Evolutionary conservation across 2,797 vertebrate genomes (phyloP), one percentile per base, ranked within the genome.

Genomic region (Fistularia commersonii): DNA sequence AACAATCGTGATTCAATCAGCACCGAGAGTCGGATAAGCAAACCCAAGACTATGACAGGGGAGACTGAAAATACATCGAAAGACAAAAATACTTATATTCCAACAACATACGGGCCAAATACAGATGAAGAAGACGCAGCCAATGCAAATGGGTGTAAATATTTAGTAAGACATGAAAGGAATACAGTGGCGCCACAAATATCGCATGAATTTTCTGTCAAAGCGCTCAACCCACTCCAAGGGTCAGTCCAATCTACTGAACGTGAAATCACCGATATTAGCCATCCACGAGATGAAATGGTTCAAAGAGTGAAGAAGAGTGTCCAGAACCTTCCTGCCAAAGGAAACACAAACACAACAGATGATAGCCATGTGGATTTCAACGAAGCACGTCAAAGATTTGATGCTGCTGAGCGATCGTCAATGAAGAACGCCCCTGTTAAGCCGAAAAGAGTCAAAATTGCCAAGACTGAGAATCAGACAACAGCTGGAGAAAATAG

Each of bases 361-460:
- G 71, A 80, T 74, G 75, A 77, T 61, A 60, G 67, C 36, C 72
- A 50, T 11, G 64, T 72, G n/a, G 83, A 76, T 54, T 81, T 74
- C 64, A 78, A 88, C 33, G 61, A 76, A 37, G 72, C 69, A 8
- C 42, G 81, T 37, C 52, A 76, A 46, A 87, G 76, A 64, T 87
- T 87, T 56, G 76, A 69, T 7, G 72, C 76, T 15, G 80, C 83
- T 59, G 81, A 66, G 39, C 33, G 58, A 36, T 6, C 43, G 64
- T 48, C 61, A 38, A 55, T 50, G 1, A 80, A 74, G 51, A 68
- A 32, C 33, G 45, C 56, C 2, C 87, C 89, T 0, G 60, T 74
- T 6, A 89, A 90, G 44, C 88, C 90, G 41, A 92, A 89, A 74
- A 82, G 87, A 81, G 79, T 81, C 8, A 91, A 85, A 83, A 79